A percentile compares a stretch with the other conserved stretches of the same genome.
phyloP scores from a whole-genome alignment of 1,140 invertebrate species.

The Drosophila seguyi region DNA sequence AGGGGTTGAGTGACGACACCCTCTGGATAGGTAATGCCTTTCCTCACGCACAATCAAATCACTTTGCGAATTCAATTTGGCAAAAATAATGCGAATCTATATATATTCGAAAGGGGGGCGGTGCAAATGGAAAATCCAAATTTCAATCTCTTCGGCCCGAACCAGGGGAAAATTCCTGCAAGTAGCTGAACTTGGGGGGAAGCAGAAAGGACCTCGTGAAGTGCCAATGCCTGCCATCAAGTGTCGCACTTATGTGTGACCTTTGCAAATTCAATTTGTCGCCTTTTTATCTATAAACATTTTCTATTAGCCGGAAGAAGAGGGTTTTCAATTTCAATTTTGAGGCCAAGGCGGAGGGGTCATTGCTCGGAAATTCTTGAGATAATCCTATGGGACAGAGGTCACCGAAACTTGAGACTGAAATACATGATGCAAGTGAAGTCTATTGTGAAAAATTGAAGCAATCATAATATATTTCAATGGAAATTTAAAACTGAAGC shows the following conservation, averaged over 20 bases:
- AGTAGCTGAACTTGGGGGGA: slow-evolving; percentile 15
- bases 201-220: slow-evolving; percentile 35
- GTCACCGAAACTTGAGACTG: not conserved
- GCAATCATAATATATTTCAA: slow-evolving; percentile 54
- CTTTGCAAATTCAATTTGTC: slow-evolving; percentile 84
- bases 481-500: slow-evolving; percentile 43
- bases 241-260: slow-evolving; percentile 80
- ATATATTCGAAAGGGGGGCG: not conserved
- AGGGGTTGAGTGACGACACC: slow-evolving; percentile 59
- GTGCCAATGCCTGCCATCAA: slow-evolving; percentile 75
- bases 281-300: slow-evolving; percentile 82
- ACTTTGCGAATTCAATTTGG: slow-evolving; percentile 75
- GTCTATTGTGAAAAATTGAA: slow-evolving; percentile 26
- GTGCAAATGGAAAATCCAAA: slow-evolving; percentile 72
- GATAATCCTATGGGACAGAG: slow-evolving; percentile 19
- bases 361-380: slow-evolving; percentile 5
- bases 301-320: slow-evolving; percentile 65
- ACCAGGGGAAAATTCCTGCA: slow-evolving; percentile 51
- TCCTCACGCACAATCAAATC: slow-evolving; percentile 75
- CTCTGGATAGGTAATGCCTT: slow-evolving; percentile 22
- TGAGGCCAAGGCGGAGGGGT: slow-evolving; percentile 1
- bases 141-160: slow-evolving; percentile 17
- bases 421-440: slow-evolving; percentile 36
- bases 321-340: slow-evolving; percentile 38
- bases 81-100: slow-evolving; percentile 59